These are phyloP conservation scores for Pilophorus perplexus DNA, from an alignment of 2,888 invertebrate species.

Conservation along the genomic window DNA sequence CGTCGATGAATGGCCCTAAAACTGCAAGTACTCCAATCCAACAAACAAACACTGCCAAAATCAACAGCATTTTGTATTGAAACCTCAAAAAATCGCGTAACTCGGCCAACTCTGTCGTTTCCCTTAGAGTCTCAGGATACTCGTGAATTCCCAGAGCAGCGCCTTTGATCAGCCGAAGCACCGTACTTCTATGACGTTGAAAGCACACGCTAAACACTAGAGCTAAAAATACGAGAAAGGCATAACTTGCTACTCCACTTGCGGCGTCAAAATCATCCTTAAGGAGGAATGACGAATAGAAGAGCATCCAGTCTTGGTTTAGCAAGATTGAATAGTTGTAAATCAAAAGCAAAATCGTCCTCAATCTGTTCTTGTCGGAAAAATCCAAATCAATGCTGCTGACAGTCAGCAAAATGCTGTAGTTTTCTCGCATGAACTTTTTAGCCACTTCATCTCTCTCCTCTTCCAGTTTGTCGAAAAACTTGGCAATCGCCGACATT, in stretches of 20 bases:
- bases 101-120: neutral
- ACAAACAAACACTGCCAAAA: conserved; percentile 7
- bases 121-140: neutral
- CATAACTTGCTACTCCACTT: conserved; percentile 2
- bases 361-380: neutral
- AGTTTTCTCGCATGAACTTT: conserved; percentile 1
- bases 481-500: neutral
- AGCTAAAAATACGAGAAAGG: neutral
- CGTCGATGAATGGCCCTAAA: conserved; percentile 6
- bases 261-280: conserved; percentile 14
- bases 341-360: neutral
- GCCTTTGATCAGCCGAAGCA: neutral
- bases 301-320: neutral
- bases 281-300: neutral
- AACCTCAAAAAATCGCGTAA: conserved; percentile 9
- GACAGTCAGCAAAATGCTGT: conserved; percentile 1
- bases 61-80: neutral
- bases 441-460: neutral
- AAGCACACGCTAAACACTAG: neutral
- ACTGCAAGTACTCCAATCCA: conserved; percentile 5
- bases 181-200: neutral
- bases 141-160: neutral
- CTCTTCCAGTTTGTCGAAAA: neutral
- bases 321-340: conserved; percentile 3
- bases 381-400: neutral